Evolutionary conservation across 2,797 vertebrate species (phyloP).

Genomic region (Rachycentron canadum): DNA sequence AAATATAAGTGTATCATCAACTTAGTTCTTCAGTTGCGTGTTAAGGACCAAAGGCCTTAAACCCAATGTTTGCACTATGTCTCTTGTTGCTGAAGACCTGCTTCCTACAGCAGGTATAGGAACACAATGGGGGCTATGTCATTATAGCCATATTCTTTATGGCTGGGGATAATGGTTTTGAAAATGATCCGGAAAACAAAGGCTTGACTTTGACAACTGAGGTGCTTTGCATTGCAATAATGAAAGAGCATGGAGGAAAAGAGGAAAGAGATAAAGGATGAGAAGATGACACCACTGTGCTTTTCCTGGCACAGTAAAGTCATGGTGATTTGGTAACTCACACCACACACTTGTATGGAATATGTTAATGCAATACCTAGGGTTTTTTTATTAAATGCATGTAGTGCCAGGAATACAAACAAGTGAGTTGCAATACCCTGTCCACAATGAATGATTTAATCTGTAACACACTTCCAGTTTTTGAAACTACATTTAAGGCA

Average conservation of each 20-base stretch:
- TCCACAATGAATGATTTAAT: constrained; percentile 24
- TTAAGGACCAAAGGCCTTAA: constrained; percentile 31
- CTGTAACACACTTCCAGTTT: constrained; percentile 19
- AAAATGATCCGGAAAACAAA: constrained; percentile 78
- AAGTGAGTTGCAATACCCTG: background rate
- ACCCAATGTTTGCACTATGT: constrained; percentile 28
- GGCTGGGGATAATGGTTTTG: constrained; percentile 70
- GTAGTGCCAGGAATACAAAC: constrained; percentile 9
- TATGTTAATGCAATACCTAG: constrained; percentile 51
- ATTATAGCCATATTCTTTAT: constrained; percentile 76
- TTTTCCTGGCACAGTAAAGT: constrained; percentile 68
- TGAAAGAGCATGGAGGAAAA: constrained; percentile 47
- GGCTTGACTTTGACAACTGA: constrained; percentile 68
- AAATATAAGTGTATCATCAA: background rate
- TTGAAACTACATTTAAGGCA: constrained; percentile 24
- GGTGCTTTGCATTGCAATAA: constrained; percentile 63
- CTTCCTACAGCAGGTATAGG: constrained; percentile 59
- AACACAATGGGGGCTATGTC: constrained; percentile 66
- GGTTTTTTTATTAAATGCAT: constrained; percentile 22
- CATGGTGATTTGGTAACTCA: constrained; percentile 65
- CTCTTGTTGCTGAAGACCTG: constrained; percentile 56
- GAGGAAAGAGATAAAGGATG: constrained; percentile 61
- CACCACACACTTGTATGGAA: constrained; percentile 51
- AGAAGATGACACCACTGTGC: constrained; percentile 72
- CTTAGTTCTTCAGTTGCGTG: background rate